Percentiles rank a stretch among this genome's conserved stretches.
Conservation (phyloP, 2,888 invertebrate species). For the Orthonychiurus folsomi region DNA sequence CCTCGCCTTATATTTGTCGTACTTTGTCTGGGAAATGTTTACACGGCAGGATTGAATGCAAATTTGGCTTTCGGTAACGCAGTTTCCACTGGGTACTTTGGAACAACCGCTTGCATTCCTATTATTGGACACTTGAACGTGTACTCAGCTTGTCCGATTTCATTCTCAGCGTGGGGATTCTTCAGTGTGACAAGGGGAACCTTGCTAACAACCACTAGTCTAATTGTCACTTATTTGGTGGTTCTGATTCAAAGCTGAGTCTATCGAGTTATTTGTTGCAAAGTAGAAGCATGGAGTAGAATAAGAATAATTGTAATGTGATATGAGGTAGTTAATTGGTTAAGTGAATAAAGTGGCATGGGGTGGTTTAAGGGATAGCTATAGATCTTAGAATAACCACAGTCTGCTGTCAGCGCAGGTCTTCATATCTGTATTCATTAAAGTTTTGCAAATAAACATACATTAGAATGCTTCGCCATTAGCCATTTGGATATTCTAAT, state of each 20-base stretch:
- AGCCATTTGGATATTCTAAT: too few species aligned
- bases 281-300: too few species aligned
- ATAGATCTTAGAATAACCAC: too few species aligned
- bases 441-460: too few species aligned
- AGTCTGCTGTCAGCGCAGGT: too few species aligned
- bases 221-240: conserved; percentile 18
- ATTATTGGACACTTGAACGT: conserved; percentile 18
- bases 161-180: conserved; percentile 19
- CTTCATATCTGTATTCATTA: too few species aligned
- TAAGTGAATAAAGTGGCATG: too few species aligned
- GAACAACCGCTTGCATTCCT: conserved; percentile 12
- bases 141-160: conserved; percentile 16
- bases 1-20: conserved; percentile 17
- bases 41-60: conserved; percentile 13
- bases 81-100: conserved; percentile 8
- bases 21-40: conserved; percentile 23
- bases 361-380: too few species aligned
- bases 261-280: too few species aligned
- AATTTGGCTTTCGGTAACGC: conserved; percentile 16
- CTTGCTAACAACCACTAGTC: conserved; percentile 9
- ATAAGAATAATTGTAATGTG: too few species aligned
- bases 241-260: conserved; percentile 18
- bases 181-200: conserved; percentile 18
- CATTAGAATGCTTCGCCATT: too few species aligned
- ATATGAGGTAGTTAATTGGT: too few species aligned